A percentile compares a stretch with the other conserved stretches of the same genome.
These are phyloP conservation scores for Apolygus lucorum DNA, from an alignment of 1,140 invertebrate genomes.

Conservation along the genomic window DNA sequence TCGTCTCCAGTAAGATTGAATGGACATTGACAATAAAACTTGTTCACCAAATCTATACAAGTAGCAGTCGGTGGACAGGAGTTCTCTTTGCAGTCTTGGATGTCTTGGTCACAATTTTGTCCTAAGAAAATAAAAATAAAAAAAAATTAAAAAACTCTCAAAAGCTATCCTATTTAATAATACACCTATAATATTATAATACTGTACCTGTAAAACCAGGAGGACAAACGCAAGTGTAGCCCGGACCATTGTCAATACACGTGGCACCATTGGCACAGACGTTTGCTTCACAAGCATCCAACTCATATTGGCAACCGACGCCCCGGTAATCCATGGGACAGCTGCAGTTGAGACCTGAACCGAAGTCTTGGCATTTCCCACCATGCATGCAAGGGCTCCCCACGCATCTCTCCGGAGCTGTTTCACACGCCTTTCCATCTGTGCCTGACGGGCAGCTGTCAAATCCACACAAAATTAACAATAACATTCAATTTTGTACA, in stretches of 20 bases:
- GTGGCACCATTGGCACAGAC: constrained; percentile 88
- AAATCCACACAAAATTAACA: too few species aligned
- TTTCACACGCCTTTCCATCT: constrained; percentile 90
- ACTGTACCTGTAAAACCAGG: constrained; percentile 61
- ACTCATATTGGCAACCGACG: constrained; percentile 88
- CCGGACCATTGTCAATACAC: constrained; percentile 73
- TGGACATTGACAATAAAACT: constrained; percentile 91
- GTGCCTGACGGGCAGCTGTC: constrained; percentile 80
- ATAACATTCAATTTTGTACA: constrained; percentile 20
- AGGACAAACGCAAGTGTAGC: constrained; percentile 78
- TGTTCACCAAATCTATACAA: constrained; percentile 85
- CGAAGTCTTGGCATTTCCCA: constrained; percentile 88
- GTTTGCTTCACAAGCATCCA: constrained; percentile 78
- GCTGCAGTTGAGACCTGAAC: constrained; percentile 87
- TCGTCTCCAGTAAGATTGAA: constrained; percentile 94
- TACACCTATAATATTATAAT: too few species aligned
- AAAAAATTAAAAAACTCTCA: too few species aligned
- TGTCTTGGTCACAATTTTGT: constrained; percentile 85
- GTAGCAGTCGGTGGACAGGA: constrained; percentile 88
- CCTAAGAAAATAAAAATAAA: constrained; percentile 51
- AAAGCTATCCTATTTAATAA: too few species aligned
- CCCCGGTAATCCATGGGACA: constrained; percentile 78
- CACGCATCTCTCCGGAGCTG: constrained; percentile 88
- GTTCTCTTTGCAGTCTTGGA: constrained; percentile 85
- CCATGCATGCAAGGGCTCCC: constrained; percentile 94